Evolutionary conservation across 2,113 vertebrate genomes (phyloP).

Genomic region (Arvicanthis niloticus): DNA sequence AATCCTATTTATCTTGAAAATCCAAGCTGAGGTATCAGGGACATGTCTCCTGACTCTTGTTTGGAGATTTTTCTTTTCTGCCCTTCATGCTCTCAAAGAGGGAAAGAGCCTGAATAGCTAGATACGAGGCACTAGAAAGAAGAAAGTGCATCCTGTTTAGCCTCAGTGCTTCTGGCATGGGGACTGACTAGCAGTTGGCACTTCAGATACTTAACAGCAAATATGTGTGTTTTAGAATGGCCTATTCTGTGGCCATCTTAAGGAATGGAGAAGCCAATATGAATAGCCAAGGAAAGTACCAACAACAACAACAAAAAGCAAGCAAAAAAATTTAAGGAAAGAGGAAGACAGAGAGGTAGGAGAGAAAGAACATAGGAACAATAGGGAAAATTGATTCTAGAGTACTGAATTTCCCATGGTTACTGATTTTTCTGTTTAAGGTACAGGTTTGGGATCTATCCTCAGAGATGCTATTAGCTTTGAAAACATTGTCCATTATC

Average conservation of each 20-base stretch:
- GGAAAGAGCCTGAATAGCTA: neutral
- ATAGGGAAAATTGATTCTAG: neutral
- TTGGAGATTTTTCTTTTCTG: constrained; percentile 5
- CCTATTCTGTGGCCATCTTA: neutral
- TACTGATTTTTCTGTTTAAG: neutral
- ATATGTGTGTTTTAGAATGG: neutral
- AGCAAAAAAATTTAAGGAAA: neutral
- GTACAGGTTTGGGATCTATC: neutral
- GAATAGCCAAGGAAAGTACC: neutral
- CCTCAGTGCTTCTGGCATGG: neutral
- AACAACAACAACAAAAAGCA: neutral
- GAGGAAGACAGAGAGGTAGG: too few relatives aligned
- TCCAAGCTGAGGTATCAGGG: neutral
- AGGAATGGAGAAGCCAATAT: neutral
- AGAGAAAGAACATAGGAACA: neutral
- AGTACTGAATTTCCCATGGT: neutral
- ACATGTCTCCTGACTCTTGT: neutral
- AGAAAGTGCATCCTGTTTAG: neutral
- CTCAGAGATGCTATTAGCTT: neutral
- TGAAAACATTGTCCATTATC: constrained; percentile 28
- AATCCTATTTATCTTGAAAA: constrained; percentile 3
- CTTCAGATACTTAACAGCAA: constrained; percentile 11
- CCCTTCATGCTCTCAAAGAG: constrained; percentile 7
- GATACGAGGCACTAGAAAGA: neutral
- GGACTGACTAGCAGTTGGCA: neutral